Conservation (phyloP, 2,888 invertebrate species). For the Gortyna flavago region DNA sequence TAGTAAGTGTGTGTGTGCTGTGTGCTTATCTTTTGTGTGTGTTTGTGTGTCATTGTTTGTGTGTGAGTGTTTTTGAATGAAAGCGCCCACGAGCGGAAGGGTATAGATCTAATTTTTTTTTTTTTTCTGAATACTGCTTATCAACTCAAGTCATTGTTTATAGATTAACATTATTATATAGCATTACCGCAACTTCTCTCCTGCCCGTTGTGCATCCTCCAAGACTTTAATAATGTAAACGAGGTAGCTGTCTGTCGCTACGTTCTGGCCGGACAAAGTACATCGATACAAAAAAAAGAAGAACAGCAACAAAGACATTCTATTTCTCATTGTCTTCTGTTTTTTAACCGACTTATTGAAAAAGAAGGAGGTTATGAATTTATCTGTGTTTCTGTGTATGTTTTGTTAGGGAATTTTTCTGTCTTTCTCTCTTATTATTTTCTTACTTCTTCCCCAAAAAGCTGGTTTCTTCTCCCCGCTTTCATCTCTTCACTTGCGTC, state of each 20-base stretch:
- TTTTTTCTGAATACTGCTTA: neutral
- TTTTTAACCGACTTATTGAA: neutral
- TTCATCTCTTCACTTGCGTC: neutral
- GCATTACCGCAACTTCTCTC: neutral
- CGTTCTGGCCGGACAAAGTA: neutral
- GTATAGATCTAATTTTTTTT: neutral
- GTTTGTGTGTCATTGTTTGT: too few species aligned
- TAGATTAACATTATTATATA: neutral
- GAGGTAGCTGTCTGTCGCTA: neutral
- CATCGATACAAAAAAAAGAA: neutral
- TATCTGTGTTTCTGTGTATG: neutral
- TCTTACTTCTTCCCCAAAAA: neutral
- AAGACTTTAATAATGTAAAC: neutral
- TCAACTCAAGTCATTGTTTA: neutral
- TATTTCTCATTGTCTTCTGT: neutral
- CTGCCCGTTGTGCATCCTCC: neutral
- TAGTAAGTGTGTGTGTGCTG: neutral
- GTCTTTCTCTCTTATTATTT: neutral
- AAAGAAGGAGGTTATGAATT: neutral
- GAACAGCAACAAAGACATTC: neutral
- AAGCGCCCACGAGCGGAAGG: neutral
- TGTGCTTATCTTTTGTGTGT: neutral
- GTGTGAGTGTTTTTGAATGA: neutral
- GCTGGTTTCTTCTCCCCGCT: constrained; percentile 14
- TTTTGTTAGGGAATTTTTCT: neutral